A percentile compares a stretch with the other conserved stretches of the same genome.
Conservation (phyloP, 92 coral and sea anemone genomes). For the Umimayanthus kanabou region DNA sequence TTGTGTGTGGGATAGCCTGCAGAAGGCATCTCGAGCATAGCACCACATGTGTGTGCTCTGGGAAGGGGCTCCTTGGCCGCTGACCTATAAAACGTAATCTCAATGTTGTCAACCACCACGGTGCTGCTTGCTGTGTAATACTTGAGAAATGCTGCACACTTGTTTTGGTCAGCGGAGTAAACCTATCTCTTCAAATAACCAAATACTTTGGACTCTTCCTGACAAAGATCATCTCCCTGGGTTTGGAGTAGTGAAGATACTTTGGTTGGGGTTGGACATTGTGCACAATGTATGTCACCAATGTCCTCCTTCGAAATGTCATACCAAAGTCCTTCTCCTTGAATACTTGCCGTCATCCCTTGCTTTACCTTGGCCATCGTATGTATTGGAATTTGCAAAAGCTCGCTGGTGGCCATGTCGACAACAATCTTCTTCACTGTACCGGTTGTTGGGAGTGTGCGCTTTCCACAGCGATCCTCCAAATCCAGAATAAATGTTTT, state of each 20-base stretch:
- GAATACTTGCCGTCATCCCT: slow-evolving; percentile 2
- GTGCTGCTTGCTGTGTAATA: slow-evolving; percentile 26
- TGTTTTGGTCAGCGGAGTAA: slow-evolving; percentile 19
- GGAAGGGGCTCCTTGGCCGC: slow-evolving; percentile 23
- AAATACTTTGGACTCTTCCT: slow-evolving; percentile 25
- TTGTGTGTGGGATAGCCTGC: slow-evolving; percentile 21
- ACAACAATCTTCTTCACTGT: slow-evolving; percentile 8
- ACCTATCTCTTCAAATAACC: slow-evolving; percentile 3
- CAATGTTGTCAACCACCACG: slow-evolving; percentile 16
- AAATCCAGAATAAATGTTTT: slow-evolving; percentile 21
- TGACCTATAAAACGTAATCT: slow-evolving; percentile 23
- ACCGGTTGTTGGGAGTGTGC: neutral
- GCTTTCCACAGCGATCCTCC: slow-evolving; percentile 47
- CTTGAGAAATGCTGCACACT: slow-evolving; percentile 21
- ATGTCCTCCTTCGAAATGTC: slow-evolving; percentile 19
- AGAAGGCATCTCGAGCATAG: slow-evolving; percentile 44
- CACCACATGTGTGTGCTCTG: slow-evolving; percentile 47
- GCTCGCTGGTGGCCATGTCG: slow-evolving; percentile 21
- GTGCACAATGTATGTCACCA: slow-evolving; percentile 18
- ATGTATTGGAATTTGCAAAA: slow-evolving; percentile 35
- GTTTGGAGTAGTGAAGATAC: slow-evolving; percentile 30
- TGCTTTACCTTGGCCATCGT: slow-evolving; percentile 41
- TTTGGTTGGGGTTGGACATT: slow-evolving; percentile 23
- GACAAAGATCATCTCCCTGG: neutral
- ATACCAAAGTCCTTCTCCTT: slow-evolving; percentile 21